Evolutionary conservation across 2,113 vertebrate species (phyloP), one percentile per base, ranked within the genome.

Genomic region (Datnioides undecimradiatus): DNA sequence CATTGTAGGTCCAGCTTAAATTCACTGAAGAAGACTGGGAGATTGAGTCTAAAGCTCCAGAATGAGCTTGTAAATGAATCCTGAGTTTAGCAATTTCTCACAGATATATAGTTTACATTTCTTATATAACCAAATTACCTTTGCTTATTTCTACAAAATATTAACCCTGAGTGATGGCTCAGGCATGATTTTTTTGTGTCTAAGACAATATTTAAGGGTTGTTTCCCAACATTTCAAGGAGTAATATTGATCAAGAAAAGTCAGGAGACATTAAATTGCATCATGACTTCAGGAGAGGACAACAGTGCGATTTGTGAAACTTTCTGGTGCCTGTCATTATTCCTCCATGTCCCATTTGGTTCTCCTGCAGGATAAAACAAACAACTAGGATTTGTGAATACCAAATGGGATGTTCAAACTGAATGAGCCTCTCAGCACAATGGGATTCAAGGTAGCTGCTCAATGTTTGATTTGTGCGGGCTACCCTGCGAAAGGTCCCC

Each of bases 381-480:
- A 25, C 12, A 6, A 78, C 65, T 36, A 13, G 25, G 6, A 63
- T 76, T 38, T 17, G 52, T 2, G 40, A 76, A 62, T 33, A 58
- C 14, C 8, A 45, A 67, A 68, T 43, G 25, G 13, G 43, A 80
- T 41, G 72, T 62, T 72, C 63, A 70, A 41, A 54, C 70, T 62
- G 29, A 81, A 40, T 29, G 55, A 86, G 59, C 43, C 57, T 62
- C 60, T 54, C 49, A 21, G 57, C 41, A 31, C 17, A 0, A 19
- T 72, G 73, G 36, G 46, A 79, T 75, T 60, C 55, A 23, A 68
- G 84, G 38, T 55, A 51, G 31, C 80, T 65, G 63, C 76, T 76
- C 40, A 3, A 45, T 63, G 79, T 87, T 86, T 86, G 73, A 83
- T 83, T 72, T 70, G 34, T 8, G 10, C 31, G 6, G 40, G 41